Percentiles rank a stretch among this genome's conserved stretches.
Evolutionary conservation across 2,113 vertebrate species (phyloP).

Genomic region (Dromaius novaehollandiae): DNA sequence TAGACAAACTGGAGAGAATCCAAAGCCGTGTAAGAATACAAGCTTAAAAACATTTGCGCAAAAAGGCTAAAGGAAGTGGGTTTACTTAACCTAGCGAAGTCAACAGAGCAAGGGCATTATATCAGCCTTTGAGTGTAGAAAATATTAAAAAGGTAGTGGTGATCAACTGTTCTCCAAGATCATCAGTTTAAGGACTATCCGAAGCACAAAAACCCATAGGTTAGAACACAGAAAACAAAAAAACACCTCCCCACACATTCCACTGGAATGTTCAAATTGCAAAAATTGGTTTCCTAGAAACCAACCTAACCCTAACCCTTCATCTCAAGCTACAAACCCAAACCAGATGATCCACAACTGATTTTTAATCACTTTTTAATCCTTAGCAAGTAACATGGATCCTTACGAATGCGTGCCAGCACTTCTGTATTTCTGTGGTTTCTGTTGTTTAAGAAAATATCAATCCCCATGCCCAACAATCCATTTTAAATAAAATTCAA

Average conservation of each 20-base stretch:
- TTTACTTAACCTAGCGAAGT: not conserved
- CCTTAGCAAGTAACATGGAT: not conserved
- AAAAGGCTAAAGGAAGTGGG: not conserved
- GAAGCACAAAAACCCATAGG: not conserved
- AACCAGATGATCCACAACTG: not conserved
- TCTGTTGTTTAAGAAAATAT: not conserved
- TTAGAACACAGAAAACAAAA: not conserved
- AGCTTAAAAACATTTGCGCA: not conserved
- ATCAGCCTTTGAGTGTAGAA: not conserved
- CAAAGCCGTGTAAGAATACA: not conserved
- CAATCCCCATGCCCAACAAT: not conserved
- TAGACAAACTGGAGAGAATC: too few species aligned
- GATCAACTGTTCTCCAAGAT: not conserved
- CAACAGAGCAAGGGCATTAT: not conserved
- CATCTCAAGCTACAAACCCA: not conserved
- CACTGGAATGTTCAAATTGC: accelerated
- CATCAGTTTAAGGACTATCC: not conserved
- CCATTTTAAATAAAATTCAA: not conserved
- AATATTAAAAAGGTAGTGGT: not conserved
- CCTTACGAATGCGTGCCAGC: not conserved
- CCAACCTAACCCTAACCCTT: too few species aligned
- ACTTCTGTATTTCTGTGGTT: not conserved
- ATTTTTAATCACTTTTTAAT: not conserved
- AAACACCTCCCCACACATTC: not conserved
- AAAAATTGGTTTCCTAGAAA: not conserved